Evolutionary conservation across 2,888 invertebrate species (phyloP).

Genomic region (Lasioglossum zephyrum): DNA sequence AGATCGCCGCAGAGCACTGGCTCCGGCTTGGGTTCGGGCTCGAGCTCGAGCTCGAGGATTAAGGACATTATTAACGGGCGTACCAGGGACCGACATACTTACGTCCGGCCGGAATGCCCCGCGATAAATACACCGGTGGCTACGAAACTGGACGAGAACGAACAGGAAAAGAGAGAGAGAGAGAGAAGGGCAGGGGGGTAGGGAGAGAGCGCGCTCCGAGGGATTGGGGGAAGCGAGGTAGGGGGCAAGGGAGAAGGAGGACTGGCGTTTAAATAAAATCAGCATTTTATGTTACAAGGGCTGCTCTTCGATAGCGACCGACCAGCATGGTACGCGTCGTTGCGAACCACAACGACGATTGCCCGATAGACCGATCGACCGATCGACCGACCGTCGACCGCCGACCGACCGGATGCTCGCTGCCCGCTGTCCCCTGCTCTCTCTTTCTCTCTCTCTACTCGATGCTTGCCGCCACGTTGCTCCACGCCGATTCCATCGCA

Average conservation of each 20-base stretch:
- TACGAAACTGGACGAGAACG: constrained; percentile 67
- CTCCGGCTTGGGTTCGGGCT: constrained; percentile 46
- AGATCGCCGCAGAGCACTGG: constrained; percentile 65
- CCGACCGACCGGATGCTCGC: constrained; percentile 12
- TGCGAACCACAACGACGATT: constrained; percentile 40
- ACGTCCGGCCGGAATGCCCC: constrained; percentile 81
- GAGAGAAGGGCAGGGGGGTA: constrained; percentile 22
- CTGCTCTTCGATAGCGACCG: constrained; percentile 75
- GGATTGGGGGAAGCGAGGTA: constrained; percentile 45
- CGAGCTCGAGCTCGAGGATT: constrained; percentile 76
- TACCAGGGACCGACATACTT: constrained; percentile 81
- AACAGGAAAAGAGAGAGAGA: constrained; percentile 52
- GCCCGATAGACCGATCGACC: constrained; percentile 49
- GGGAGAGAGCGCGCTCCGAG: constrained; percentile 40
- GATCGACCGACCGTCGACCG: constrained; percentile 39
- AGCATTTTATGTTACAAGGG: constrained; percentile 82
- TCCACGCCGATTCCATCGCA: constrained; percentile 61
- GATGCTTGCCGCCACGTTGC: background rate
- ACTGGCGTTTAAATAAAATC: constrained; percentile 82
- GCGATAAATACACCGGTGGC: constrained; percentile 80
- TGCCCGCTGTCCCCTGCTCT: background rate
- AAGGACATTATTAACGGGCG: constrained; percentile 83
- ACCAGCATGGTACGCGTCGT: constrained; percentile 56
- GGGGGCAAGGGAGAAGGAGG: constrained; percentile 12
- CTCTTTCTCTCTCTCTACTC: background rate